phyloP scores from a whole-genome alignment of 2,113 vertebrate genomes.

The Elgaria multicarinata region DNA sequence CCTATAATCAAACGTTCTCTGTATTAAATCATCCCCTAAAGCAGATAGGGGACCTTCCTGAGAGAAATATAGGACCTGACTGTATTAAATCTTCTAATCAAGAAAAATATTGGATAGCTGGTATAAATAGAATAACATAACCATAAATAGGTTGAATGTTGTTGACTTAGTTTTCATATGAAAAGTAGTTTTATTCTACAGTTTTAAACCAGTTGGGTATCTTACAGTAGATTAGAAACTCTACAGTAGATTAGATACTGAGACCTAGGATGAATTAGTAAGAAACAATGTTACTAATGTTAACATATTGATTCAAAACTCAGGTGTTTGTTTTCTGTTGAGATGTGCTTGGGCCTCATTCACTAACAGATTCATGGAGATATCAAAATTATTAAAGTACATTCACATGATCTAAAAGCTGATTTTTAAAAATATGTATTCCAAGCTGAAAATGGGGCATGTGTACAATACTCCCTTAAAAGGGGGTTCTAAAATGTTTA shows the following conservation, averaged over 20 bases:
- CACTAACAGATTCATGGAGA: not conserved
- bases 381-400: not conserved
- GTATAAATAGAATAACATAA: not conserved
- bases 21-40: not conserved
- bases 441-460: not conserved
- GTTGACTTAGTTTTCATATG: not conserved
- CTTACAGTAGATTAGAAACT: not conserved
- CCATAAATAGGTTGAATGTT: not conserved
- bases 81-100: not conserved
- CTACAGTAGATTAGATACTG: not conserved
- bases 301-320: not conserved
- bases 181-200: slow-evolving; percentile 20
- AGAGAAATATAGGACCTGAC: not conserved
- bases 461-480: not conserved
- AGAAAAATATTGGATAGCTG: slow-evolving; percentile 13
- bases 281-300: not conserved
- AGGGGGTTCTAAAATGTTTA: not conserved
- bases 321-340: not conserved
- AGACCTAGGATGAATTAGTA: not conserved
- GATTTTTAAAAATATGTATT: not conserved
- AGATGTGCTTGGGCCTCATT: not conserved
- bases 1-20: not conserved
- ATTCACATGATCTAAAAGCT: not conserved
- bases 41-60: not conserved
- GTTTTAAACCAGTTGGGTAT: slow-evolving; percentile 20